Percentiles rank a stretch among this genome's conserved stretches.
Evolutionary conservation across 2,888 invertebrate species (phyloP).

Genomic region (Cephus sareptanus): DNA sequence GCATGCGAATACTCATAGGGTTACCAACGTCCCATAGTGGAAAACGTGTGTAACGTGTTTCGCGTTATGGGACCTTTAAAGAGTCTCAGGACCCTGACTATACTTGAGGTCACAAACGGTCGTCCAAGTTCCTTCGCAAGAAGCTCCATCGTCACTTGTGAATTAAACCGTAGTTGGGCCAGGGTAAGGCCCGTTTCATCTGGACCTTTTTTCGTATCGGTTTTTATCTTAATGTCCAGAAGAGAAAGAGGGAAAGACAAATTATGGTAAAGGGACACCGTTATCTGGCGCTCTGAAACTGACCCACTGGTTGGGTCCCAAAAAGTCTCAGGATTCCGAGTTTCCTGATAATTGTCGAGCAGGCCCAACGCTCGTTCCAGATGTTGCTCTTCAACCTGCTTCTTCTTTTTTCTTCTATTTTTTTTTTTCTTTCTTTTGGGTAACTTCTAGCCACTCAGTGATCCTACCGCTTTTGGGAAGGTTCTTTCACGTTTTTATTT

Average conservation of each 20-base stretch:
- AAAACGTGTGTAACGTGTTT: conserved; percentile 54
- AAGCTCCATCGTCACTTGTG: conserved; percentile 12
- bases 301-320: background rate
- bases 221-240: background rate
- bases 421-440: background rate
- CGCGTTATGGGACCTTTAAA: conserved; percentile 46
- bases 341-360: conserved; percentile 4
- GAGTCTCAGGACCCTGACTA: conserved; percentile 40
- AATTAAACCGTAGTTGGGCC: background rate
- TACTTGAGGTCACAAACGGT: conserved; percentile 46
- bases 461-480: background rate
- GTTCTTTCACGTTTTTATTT: background rate
- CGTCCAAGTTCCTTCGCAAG: conserved; percentile 4
- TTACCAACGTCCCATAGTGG: conserved; percentile 16
- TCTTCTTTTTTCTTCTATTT: background rate
- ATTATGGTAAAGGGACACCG: background rate
- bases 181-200: background rate
- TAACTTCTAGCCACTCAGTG: background rate
- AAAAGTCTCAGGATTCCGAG: background rate
- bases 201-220: background rate
- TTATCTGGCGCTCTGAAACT: background rate
- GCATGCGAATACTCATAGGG: conserved; percentile 19
- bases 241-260: background rate
- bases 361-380: background rate
- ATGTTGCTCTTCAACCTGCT: conserved; percentile 1